These are phyloP conservation scores for Vespertilio murinus DNA, from an alignment of 2,797 vertebrate species.

Conservation along the genomic window DNA sequence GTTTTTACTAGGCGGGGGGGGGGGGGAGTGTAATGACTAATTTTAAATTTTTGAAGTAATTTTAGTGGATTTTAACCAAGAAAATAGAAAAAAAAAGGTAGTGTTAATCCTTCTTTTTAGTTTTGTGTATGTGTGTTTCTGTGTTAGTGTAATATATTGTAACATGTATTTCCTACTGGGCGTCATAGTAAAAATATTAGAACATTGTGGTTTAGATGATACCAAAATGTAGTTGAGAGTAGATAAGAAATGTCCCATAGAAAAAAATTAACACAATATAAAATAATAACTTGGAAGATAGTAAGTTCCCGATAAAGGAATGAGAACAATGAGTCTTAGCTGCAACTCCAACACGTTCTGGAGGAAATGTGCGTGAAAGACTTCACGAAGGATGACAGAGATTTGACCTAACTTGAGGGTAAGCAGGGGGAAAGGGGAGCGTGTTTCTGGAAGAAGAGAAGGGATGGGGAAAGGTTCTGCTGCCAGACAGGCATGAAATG, in stretches of 20 bases:
- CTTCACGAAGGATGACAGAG: not conserved
- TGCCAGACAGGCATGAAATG: not conserved
- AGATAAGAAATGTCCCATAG: not conserved
- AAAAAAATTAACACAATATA: not conserved
- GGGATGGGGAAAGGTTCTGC: not conserved
- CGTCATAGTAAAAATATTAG: not conserved
- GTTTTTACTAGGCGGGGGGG: not conserved
- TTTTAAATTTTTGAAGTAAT: conserved; percentile 13
- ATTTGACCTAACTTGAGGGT: not conserved
- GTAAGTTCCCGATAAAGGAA: not conserved
- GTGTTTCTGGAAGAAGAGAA: not conserved
- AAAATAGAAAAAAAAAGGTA: conserved; percentile 36
- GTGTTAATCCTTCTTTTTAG: not conserved
- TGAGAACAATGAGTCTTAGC: not conserved
- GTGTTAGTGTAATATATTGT: not conserved
- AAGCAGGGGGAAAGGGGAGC: not conserved
- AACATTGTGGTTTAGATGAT: not conserved
- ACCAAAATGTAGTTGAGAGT: not conserved
- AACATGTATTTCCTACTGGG: not conserved
- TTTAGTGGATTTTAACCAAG: not conserved
- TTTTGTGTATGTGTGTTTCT: not conserved
- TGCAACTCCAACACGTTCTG: not conserved
- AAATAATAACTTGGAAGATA: not conserved
- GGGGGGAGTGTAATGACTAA: not conserved
- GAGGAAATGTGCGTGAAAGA: not conserved